A percentile compares a stretch with the other conserved stretches of the same genome.
Evolutionary conservation across 2,113 vertebrate genomes (phyloP).

Genomic region (Phylloscopus whistleri): DNA sequence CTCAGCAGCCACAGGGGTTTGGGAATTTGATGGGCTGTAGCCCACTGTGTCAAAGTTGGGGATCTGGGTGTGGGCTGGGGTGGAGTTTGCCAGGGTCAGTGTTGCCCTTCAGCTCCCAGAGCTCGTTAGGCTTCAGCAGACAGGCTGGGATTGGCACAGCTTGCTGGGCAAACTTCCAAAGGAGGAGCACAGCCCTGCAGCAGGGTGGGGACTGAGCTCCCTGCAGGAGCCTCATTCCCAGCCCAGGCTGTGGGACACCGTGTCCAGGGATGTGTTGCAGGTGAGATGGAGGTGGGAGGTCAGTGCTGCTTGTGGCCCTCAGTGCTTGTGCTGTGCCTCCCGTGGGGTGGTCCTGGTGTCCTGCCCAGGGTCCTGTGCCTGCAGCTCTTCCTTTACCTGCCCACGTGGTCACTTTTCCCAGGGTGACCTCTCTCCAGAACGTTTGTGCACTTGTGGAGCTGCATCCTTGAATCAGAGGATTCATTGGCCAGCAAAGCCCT

Average conservation of each 20-base stretch:
- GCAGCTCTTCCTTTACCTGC: not conserved
- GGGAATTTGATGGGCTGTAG: not conserved
- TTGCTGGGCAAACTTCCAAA: not conserved
- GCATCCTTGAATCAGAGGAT: not conserved
- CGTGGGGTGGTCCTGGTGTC: not conserved
- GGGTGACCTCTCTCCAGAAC: not conserved
- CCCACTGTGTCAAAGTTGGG: not conserved
- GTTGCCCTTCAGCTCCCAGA: not conserved
- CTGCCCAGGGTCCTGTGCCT: fast-evolving
- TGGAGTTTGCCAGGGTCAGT: not conserved
- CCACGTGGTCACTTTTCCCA: not conserved
- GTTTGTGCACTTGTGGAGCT: not conserved
- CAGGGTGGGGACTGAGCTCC: not conserved
- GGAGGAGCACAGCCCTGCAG: not conserved
- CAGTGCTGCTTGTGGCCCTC: not conserved
- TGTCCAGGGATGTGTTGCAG: not conserved
- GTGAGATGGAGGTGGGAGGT: not conserved
- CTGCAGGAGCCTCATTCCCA: not conserved
- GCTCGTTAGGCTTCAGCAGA: not conserved
- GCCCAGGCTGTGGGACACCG: not conserved
- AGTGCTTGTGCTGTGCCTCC: not conserved
- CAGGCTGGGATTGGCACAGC: not conserved
- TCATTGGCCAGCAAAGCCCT: not conserved
- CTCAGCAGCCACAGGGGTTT: not conserved
- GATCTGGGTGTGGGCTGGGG: not conserved